Evolutionary conservation across 1,140 invertebrate genomes (phyloP), one percentile per base, ranked within the genome.

Genomic region (Drosophila leontia): DNA sequence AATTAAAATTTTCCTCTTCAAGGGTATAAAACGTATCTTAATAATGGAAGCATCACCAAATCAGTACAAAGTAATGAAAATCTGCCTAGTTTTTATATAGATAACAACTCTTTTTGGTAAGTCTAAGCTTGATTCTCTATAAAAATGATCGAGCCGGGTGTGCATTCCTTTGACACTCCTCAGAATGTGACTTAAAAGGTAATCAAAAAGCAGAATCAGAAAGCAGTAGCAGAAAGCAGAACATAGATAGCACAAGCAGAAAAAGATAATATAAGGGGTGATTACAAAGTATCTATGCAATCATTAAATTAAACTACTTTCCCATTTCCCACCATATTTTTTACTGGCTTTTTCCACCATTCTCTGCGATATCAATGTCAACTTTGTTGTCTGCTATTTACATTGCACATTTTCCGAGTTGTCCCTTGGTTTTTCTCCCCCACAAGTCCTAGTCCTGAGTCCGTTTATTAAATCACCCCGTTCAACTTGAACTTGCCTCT

Each of bases 391-490:
- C 69, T 57, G 26, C 61, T 26, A 56, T 70, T 63, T 74, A 61
- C 59, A 77, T 80, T 68, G 59, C 47, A 64, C 55, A 50, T 67
- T 71, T 62, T 48, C 60, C 50, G 13, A 58, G 32, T 17, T 50
- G 26, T 34, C 59, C 35, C 32, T 39, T 41, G 32, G 17, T 64
- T 62, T 75, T 57, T 61, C 39, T 48, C 12, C 7, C 32, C 15
- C 42, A 19, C 3, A 39, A 47, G 17, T 29, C 26, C 35, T 26
- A 60, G 61, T 67, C 78, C 47, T 50, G 61, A 64, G 65, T 80
- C 47, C 69, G 51, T 69, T 88, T 88, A 84, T 80, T 88, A 80
- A 88, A 83, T 88, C 68, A 86, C 84, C 60, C 65, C 53, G 35
- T 71, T 78, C 65, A 63, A 59, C 62, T 67, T 80, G 78, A 83